A percentile compares a stretch with the other conserved stretches of the same genome.
These are phyloP conservation scores for Bolborhynchus lineola DNA, from an alignment of 2,113 vertebrate species.

Conservation along the genomic window DNA sequence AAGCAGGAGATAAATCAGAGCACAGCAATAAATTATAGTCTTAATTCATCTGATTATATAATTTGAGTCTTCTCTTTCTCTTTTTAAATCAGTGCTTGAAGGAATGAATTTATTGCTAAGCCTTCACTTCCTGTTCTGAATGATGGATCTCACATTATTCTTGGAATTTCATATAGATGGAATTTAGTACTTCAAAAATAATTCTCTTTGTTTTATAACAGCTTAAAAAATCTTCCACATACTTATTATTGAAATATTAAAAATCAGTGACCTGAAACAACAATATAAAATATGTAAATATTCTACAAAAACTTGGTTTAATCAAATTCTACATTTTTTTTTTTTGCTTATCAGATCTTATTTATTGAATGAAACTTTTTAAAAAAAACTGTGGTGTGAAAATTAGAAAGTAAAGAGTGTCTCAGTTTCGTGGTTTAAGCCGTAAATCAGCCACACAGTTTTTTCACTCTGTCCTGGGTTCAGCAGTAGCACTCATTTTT, in stretches of 20 bases:
- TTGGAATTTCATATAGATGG: conserved; percentile 31
- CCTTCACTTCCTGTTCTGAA: conserved; percentile 34
- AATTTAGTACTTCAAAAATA: conserved; percentile 45
- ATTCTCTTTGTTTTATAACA: conserved; percentile 16
- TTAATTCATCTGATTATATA: conserved; percentile 70
- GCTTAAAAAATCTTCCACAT: neutral
- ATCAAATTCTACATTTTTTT: neutral
- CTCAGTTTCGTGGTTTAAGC: too few species aligned
- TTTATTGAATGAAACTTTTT: neutral
- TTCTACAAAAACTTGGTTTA: neutral
- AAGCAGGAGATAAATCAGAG: conserved; percentile 61
- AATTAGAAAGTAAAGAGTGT: conserved; percentile 11
- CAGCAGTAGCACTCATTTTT: too few species aligned
- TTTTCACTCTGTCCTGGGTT: too few species aligned
- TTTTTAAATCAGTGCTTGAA: conserved; percentile 65
- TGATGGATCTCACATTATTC: conserved; percentile 36
- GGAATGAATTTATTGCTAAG: conserved; percentile 47
- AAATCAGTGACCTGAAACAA: conserved; percentile 26
- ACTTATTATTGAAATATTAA: conserved; percentile 54
- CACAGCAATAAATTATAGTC: conserved; percentile 72
- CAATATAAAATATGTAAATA: conserved; percentile 61
- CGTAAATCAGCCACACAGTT: too few species aligned
- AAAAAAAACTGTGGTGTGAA: neutral
- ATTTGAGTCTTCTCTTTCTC: conserved; percentile 54
- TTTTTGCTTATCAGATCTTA: neutral